Conservation (phyloP, 1,140 invertebrate species). For the Nasonia longicornis region DNA sequence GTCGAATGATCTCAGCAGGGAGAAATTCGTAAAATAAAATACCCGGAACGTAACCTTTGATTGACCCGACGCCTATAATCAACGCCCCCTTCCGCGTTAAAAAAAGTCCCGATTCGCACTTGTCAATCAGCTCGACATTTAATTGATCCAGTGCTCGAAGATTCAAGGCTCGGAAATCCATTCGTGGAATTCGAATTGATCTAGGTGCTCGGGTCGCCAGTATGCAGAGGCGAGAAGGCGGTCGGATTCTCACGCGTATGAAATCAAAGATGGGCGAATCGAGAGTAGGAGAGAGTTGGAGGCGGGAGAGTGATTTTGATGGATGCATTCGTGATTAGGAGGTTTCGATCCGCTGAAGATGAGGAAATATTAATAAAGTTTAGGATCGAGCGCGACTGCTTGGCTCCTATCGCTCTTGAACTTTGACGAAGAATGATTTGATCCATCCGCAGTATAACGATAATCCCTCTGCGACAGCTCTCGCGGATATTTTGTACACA, state of each 20-base stretch:
- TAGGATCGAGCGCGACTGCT: background rate
- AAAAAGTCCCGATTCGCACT: slow-evolving; percentile 23
- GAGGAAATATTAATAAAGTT: background rate
- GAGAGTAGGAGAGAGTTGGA: slow-evolving; percentile 5
- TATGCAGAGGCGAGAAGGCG: background rate
- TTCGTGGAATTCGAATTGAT: slow-evolving; percentile 37
- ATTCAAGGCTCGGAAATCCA: background rate
- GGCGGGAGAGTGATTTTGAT: slow-evolving; percentile 21
- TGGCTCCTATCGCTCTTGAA: background rate
- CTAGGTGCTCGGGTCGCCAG: background rate
- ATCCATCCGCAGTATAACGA: background rate
- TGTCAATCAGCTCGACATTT: slow-evolving; percentile 35
- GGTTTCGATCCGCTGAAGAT: background rate
- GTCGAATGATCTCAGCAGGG: background rate
- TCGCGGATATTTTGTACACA: background rate
- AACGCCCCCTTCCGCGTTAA: background rate
- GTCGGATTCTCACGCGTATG: slow-evolving; percentile 30
- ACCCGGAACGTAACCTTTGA: background rate
- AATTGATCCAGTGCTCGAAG: slow-evolving; percentile 2
- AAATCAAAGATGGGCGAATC: slow-evolving; percentile 17
- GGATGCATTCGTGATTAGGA: slow-evolving; percentile 16
- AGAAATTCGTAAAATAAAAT: background rate
- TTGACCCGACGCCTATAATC: slow-evolving; percentile 16
- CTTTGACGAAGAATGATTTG: background rate
- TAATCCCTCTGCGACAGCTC: background rate